Conservation (phyloP, 2,113 vertebrate species). For the Herpetotheres cachinnans region DNA sequence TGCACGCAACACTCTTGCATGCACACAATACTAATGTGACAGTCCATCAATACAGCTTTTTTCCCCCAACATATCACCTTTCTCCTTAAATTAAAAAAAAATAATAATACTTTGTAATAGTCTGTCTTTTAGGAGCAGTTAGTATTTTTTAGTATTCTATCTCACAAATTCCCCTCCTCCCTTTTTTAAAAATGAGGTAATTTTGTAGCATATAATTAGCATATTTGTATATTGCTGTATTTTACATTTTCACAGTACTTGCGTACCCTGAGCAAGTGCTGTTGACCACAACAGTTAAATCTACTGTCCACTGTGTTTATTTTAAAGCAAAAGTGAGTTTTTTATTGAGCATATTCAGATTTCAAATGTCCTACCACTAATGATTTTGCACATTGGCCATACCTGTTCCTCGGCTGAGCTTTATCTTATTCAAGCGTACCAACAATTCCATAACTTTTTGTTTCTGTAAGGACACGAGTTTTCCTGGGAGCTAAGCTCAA, state of each 20-base stretch:
- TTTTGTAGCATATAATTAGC: neutral
- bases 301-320: neutral
- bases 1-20: neutral
- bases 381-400: neutral
- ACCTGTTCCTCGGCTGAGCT: rapidly evolving
- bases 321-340: neutral
- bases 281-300: neutral
- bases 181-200: neutral
- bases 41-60: neutral
- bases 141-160: neutral
- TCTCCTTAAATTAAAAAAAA: neutral
- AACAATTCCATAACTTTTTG: neutral
- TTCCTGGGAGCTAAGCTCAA: neutral
- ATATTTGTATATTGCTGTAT: neutral
- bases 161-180: neutral
- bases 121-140: neutral
- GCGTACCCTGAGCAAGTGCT: neutral
- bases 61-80: neutral
- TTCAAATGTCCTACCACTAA: neutral
- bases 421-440: neutral
- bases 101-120: neutral
- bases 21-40: neutral
- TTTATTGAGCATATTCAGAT: neutral
- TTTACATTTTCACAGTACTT: neutral
- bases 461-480: neutral